phyloP scores from a whole-genome alignment of 1,140 invertebrate genomes.

The Chionoecetes opilio region DNA sequence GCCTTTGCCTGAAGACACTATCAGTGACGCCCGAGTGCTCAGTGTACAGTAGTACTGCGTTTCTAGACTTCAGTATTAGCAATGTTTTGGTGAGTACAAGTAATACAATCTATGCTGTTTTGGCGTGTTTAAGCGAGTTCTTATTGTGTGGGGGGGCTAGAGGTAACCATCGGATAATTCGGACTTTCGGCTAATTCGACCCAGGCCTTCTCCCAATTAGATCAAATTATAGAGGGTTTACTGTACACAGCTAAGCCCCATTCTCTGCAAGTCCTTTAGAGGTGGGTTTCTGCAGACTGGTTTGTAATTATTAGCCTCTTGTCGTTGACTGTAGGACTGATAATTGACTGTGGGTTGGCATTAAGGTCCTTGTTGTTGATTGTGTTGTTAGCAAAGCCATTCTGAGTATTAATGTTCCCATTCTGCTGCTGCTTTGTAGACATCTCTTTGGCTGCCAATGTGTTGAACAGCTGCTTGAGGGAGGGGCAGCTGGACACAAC shows the following conservation, averaged over 20 bases:
- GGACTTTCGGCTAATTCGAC: no score
- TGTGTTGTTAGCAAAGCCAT: conserved; percentile 67
- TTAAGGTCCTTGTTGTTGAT: conserved; percentile 76
- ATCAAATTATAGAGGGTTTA: no score
- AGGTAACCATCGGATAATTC: no score
- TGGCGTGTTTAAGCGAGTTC: no score
- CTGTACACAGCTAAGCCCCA: background rate
- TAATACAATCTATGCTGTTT: no score
- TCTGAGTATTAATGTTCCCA: conserved; percentile 69
- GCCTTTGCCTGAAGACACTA: no score
- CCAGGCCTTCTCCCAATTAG: no score
- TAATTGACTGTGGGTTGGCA: conserved; percentile 74
- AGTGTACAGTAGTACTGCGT: no score
- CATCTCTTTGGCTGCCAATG: conserved; percentile 66
- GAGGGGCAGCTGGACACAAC: conserved; percentile 63
- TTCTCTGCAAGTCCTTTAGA: conserved; percentile 47
- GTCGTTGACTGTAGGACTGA: conserved; percentile 59
- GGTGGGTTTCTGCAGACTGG: conserved; percentile 64
- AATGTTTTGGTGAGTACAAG: no score
- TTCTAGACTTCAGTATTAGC: no score
- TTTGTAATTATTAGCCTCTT: conserved; percentile 34
- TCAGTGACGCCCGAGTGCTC: no score
- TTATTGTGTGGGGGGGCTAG: no score
- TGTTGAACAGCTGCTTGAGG: conserved; percentile 73
- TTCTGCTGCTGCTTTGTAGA: conserved; percentile 69